Evolutionary conservation across 2,888 invertebrate species (phyloP).

Genomic region (Serrognathus titanus): DNA sequence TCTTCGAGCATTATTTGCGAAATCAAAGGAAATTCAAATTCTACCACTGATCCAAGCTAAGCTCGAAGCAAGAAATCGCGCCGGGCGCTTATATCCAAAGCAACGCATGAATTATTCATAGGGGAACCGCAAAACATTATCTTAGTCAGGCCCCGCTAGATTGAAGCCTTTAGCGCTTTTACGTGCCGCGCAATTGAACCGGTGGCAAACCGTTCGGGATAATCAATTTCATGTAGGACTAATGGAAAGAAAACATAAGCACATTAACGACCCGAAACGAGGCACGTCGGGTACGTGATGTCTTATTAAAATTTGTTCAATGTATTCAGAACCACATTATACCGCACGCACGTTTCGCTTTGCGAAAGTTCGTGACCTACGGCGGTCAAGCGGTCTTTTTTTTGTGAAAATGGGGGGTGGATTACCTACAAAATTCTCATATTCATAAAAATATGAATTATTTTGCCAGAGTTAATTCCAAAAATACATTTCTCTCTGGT

Average conservation of each 20-base stretch:
- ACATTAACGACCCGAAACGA: slow-evolving; percentile 13
- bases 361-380: no score
- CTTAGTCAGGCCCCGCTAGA: slow-evolving; percentile 26
- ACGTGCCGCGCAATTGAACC: slow-evolving; percentile 19
- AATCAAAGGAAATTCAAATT: slow-evolving; percentile 12
- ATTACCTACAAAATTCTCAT: no score
- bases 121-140: slow-evolving; percentile 34
- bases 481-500: no score
- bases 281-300: not conserved
- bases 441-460: no score
- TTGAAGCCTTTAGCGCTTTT: slow-evolving; percentile 14
- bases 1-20: not conserved
- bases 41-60: not conserved
- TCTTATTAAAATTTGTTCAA: no score
- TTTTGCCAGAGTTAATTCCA: no score
- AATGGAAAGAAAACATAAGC: slow-evolving; percentile 24
- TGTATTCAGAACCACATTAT: no score
- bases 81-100: slow-evolving; percentile 27
- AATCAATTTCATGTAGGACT: slow-evolving; percentile 22
- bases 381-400: no score
- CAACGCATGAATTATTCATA: slow-evolving; percentile 41
- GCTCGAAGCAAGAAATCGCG: slow-evolving; percentile 17
- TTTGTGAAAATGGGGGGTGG: no score
- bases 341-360: no score
- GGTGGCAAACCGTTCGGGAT: slow-evolving; percentile 15